A percentile compares a stretch with the other conserved stretches of the same genome.
phyloP scores from a whole-genome alignment of 2,888 invertebrate genomes.

The Sinodicranocentrus sp. region DNA sequence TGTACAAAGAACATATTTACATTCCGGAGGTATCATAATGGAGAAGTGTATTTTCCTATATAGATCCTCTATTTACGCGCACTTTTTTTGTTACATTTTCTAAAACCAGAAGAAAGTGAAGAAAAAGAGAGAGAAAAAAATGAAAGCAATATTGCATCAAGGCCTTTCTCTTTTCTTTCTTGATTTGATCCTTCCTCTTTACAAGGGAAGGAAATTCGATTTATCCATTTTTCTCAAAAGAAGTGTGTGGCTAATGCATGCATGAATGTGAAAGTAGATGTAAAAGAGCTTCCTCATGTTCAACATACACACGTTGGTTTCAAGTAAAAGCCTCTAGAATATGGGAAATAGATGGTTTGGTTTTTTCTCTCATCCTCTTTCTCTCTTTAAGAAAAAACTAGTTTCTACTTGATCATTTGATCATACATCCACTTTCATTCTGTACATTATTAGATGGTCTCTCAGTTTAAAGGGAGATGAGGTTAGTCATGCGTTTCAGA shows the following conservation, averaged over 20 bases:
- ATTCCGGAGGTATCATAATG: constrained; percentile 2
- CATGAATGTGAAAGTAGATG: constrained; percentile 19
- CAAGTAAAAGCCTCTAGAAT: no score
- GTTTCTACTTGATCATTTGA: constrained; percentile 10
- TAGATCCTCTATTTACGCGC: constrained; percentile 17
- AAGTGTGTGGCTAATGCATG: constrained; percentile 24
- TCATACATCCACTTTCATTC: constrained; percentile 8
- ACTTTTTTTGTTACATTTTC: constrained; percentile 12
- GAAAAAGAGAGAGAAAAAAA: background rate
- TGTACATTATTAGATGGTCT: background rate
- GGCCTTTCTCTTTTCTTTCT: constrained; percentile 24
- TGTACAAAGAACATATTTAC: background rate
- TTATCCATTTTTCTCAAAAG: constrained; percentile 40
- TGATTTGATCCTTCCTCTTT: constrained; percentile 50
- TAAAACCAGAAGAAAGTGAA: background rate
- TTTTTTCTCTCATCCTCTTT: background rate
- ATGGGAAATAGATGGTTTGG: no score
- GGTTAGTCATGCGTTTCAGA: constrained; percentile 8
- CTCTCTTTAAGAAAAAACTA: background rate
- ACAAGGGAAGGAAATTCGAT: constrained; percentile 40
- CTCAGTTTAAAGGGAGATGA: constrained; percentile 11
- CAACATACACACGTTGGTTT: background rate
- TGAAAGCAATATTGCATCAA: constrained; percentile 33
- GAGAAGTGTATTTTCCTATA: background rate
- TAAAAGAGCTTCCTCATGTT: background rate